Percentiles rank a stretch among this genome's conserved stretches.
phyloP scores from a whole-genome alignment of 2,888 invertebrate species.

The Caprella mutica region DNA sequence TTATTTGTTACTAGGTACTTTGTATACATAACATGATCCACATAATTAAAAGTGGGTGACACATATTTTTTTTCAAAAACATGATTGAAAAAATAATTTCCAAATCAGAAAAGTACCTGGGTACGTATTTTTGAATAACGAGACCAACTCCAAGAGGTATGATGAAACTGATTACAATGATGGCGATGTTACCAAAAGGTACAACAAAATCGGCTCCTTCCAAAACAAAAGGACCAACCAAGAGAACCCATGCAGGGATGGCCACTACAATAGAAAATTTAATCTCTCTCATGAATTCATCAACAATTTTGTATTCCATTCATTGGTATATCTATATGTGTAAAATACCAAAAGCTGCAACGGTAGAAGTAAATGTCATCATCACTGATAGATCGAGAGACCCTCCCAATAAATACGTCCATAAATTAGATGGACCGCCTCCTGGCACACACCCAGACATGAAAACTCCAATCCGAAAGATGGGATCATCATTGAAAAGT shows the following conservation, averaged over 20 bases:
- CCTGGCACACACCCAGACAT: conserved; percentile 80
- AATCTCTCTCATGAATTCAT: no score
- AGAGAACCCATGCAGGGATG: conserved; percentile 28
- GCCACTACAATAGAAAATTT: conserved; percentile 10
- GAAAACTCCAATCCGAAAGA: conserved; percentile 72
- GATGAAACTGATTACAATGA: conserved; percentile 60
- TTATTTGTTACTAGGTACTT: no score
- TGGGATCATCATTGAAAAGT: conserved; percentile 58
- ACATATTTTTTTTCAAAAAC: no score
- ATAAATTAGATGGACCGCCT: conserved; percentile 94
- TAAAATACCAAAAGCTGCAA: conserved; percentile 65
- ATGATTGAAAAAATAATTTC: no score
- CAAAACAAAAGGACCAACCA: conserved; percentile 20
- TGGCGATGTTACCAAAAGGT: conserved; percentile 64
- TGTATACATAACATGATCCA: no score
- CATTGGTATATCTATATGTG: no score
- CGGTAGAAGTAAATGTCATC: conserved; percentile 83
- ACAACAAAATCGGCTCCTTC: conserved; percentile 52
- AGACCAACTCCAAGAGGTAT: conserved; percentile 64
- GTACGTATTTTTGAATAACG: conserved; percentile 55
- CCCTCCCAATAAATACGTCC: conserved; percentile 81
- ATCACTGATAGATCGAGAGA: conserved; percentile 86
- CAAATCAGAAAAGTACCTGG: conserved; percentile 42
- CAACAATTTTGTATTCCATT: no score
- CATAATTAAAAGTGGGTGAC: no score